These are phyloP conservation scores for Phocides pigmalion DNA, from an alignment of 1,140 invertebrate genomes.

Conservation along the genomic window DNA sequence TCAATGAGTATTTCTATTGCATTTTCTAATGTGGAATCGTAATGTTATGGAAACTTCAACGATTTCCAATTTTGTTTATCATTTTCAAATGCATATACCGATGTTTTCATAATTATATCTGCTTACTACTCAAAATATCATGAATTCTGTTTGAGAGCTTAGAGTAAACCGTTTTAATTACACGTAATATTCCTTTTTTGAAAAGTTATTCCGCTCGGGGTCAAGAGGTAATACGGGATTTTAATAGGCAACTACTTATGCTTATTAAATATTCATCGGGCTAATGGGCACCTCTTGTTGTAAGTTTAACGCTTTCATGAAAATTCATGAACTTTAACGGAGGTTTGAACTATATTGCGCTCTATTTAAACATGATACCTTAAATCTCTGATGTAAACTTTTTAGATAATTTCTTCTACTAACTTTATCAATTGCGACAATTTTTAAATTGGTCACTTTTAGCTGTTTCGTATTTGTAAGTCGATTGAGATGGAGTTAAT, in stretches of 20 bases:
- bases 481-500: too few relatives aligned
- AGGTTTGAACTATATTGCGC: neutral
- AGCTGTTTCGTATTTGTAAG: too few relatives aligned
- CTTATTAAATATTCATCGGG: constrained; percentile 31
- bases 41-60: too few relatives aligned
- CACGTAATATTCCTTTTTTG: neutral
- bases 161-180: neutral
- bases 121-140: too few relatives aligned
- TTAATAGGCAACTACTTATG: constrained; percentile 29
- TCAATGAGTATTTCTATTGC: neutral
- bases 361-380: too few relatives aligned
- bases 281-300: constrained; percentile 23
- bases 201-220: neutral
- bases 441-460: too few relatives aligned
- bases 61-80: too few relatives aligned
- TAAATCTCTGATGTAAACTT: too few relatives aligned
- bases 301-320: constrained; percentile 22
- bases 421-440: too few relatives aligned
- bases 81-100: too few relatives aligned
- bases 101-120: too few relatives aligned
- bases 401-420: too few relatives aligned
- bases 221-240: constrained; percentile 14
- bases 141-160: neutral
- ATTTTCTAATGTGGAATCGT: neutral
- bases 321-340: constrained; percentile 23